A percentile compares a stretch with the other conserved stretches of the same genome.
phyloP scores from a whole-genome alignment of 2,113 vertebrate genomes.

The Silurus asotus region DNA sequence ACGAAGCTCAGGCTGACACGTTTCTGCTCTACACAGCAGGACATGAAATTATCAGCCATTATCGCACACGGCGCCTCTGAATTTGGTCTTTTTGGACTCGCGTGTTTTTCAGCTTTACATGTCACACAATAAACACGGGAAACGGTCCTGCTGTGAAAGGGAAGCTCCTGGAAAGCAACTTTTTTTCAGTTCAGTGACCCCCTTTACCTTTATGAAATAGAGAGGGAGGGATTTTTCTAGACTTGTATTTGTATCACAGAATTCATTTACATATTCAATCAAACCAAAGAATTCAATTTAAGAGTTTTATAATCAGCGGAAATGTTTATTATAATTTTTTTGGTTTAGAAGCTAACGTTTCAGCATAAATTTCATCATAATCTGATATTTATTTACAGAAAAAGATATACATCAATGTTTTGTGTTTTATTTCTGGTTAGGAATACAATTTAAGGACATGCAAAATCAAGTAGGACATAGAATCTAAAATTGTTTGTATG shows the following conservation, averaged over 20 bases:
- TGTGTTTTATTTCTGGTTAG: no score
- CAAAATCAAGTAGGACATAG: neutral
- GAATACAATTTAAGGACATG: neutral
- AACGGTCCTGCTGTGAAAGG: conserved; percentile 14
- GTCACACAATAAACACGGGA: conserved; percentile 44
- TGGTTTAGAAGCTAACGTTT: neutral
- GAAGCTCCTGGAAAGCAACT: conserved; percentile 49
- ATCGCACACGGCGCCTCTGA: conserved; percentile 49
- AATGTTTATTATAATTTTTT: neutral
- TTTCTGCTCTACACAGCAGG: conserved; percentile 33
- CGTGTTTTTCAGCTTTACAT: conserved; percentile 48
- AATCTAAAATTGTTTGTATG: neutral
- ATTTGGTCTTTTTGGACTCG: conserved; percentile 40
- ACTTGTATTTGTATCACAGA: neutral
- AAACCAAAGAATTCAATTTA: neutral
- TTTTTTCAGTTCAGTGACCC: conserved; percentile 63
- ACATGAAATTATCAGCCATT: conserved; percentile 56
- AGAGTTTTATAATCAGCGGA: neutral
- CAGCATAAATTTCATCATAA: neutral
- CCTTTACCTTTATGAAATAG: neutral
- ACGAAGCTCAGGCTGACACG: neutral
- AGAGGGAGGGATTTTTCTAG: neutral
- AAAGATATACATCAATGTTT: neutral
- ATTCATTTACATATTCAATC: neutral
- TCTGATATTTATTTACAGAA: neutral